Conservation (phyloP, 2,797 vertebrate species). For the Betta splendens region DNA sequence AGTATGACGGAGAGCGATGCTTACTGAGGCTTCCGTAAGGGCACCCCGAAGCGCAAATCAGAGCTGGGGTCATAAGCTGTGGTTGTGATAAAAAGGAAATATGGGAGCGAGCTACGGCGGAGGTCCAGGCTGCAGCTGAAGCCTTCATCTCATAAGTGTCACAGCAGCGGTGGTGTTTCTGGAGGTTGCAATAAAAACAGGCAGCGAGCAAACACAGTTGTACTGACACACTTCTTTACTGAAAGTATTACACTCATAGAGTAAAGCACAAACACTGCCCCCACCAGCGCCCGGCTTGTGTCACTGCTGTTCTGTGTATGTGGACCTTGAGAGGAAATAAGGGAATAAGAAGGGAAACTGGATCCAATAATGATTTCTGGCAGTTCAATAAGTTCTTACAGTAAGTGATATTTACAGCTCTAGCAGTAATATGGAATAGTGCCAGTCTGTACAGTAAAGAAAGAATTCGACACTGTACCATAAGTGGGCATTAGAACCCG, state of each 20-base stretch:
- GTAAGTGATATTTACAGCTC: too few relatives aligned
- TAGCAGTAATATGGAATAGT: too few relatives aligned
- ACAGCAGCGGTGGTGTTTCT: constrained; percentile 51
- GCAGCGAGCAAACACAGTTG: constrained; percentile 43
- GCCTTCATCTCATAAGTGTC: constrained; percentile 47
- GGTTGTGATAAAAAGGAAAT: constrained; percentile 64
- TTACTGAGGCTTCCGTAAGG: constrained; percentile 62
- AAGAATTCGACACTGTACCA: too few relatives aligned
- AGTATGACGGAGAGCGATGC: constrained; percentile 55
- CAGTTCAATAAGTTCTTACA: too few relatives aligned
- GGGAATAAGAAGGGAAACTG: background rate
- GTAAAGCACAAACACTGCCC: constrained; percentile 15
- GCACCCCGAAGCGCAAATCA: constrained; percentile 64
- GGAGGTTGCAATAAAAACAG: constrained; percentile 52
- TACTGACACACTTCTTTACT: constrained; percentile 33
- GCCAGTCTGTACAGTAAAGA: too few relatives aligned
- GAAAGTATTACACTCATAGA: constrained; percentile 43
- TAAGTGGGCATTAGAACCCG: too few relatives aligned
- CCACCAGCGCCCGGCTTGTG: background rate
- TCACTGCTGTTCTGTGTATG: constrained; percentile 1
- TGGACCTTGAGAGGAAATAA: constrained; percentile 13
- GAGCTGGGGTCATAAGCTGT: constrained; percentile 65
- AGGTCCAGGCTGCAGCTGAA: too few relatives aligned
- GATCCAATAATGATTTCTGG: constrained; percentile 6
- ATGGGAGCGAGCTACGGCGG: constrained; percentile 51